Evolutionary conservation across 2,113 vertebrate species (phyloP), one percentile per base, ranked within the genome.

Genomic region (Odobenus rosmarus): DNA sequence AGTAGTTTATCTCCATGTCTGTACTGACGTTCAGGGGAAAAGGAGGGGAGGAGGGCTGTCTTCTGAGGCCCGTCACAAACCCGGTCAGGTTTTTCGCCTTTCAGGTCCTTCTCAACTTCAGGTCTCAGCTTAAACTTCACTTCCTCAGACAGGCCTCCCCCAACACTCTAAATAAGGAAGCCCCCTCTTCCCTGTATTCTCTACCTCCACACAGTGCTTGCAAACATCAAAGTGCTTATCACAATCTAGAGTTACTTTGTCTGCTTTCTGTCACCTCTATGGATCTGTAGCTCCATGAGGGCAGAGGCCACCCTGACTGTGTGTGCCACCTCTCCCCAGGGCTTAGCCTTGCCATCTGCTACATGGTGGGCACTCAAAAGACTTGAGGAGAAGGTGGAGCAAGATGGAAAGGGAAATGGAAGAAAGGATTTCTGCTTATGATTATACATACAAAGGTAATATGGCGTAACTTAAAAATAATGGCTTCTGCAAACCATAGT

Each of bases 151-250:
- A 57, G 14, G 33, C 21, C 13, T 76, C 28, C 14, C 71, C 28
- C 28, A 11, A 11, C 1, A 1, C 5, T 21, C n/a, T 36, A 26
- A 0, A 5, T 11, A 26, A 28, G 7, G 31, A 51, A 76, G n/a
- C 11, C 21, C 12, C 31, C 39, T 1, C 33, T 53, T 21, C 80
- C 4, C 5, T 1, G 4, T 33, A 21, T 18, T 62, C 71, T 39
- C 12, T 11, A 16, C 36, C 77, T 39, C 53, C 21, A 80, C 61
- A 42, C 51, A 55, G n/a, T 5, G 53, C 61, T 24, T 1, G 21
- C 26, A 3, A 16, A 59, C 46, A 33, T 12, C 89, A 6, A 0
- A 18, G 53, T 0, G 82, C 71, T 71, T 28, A 46, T 19, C 39
- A 23, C 16, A 74, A 19, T 5, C 57, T 79, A 4, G 21, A 53